These are phyloP conservation scores for Dryobotodes eremita DNA, from an alignment of 2,888 invertebrate species.

Conservation along the genomic window DNA sequence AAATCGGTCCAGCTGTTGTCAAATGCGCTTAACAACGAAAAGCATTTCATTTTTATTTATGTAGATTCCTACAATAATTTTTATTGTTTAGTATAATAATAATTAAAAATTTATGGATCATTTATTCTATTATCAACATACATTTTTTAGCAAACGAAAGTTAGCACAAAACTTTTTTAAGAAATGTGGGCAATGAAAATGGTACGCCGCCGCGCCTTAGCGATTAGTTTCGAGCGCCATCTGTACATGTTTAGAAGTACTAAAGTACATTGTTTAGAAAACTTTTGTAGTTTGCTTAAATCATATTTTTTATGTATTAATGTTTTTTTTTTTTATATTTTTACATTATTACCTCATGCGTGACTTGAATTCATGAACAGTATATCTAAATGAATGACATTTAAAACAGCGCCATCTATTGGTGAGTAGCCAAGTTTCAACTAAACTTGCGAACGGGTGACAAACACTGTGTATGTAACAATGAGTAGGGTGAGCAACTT, in stretches of 20 bases:
- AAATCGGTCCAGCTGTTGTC: background rate
- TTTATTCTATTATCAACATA: background rate
- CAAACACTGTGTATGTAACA: background rate
- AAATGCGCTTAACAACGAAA: background rate
- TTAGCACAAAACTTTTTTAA: background rate
- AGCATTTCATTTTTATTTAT: background rate
- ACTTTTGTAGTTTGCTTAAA: background rate
- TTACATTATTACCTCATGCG: too few species aligned
- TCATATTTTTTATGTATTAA: background rate
- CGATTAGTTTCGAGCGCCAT: slow-evolving; percentile 36
- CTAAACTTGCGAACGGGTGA: slow-evolving; percentile 5
- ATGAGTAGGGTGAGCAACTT: slow-evolving; percentile 40
- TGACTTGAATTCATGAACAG: background rate
- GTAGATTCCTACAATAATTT: background rate
- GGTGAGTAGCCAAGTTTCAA: slow-evolving; percentile 71
- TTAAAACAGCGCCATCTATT: slow-evolving; percentile 77
- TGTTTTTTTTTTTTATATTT: background rate
- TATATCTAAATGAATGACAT: background rate
- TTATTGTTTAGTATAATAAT: background rate
- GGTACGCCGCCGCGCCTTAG: background rate
- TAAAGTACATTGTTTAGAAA: slow-evolving; percentile 10
- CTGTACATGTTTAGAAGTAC: slow-evolving; percentile 34
- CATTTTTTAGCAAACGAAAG: background rate
- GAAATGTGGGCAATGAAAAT: background rate
- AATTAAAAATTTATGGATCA: background rate